Conservation (phyloP, 2,797 vertebrate species). For the Periparus ater region DNA sequence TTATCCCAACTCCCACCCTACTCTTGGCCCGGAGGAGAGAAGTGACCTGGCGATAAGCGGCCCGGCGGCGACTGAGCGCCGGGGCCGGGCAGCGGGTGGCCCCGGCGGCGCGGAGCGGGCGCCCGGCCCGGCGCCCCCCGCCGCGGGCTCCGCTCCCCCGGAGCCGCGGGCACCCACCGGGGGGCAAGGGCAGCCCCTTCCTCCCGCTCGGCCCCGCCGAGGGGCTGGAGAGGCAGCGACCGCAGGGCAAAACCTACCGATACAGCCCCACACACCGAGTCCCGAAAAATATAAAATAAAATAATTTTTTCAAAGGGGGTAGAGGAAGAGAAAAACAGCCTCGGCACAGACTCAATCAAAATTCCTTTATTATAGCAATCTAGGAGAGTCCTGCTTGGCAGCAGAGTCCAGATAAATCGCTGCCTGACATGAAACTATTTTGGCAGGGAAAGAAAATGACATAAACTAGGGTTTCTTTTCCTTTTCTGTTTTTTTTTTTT, state of each 20-base stretch:
- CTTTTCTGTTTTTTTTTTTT: accelerated
- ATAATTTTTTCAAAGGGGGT: accelerated
- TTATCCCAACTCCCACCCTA: not conserved
- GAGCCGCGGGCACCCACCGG: not conserved
- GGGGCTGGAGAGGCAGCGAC: not conserved
- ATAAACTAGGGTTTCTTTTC: not conserved
- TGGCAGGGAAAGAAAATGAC: not conserved
- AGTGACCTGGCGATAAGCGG: not conserved
- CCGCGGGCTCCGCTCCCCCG: not conserved
- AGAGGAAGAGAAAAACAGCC: not conserved
- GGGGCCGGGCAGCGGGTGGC: not conserved
- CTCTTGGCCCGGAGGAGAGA: not conserved
- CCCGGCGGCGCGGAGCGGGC: not conserved
- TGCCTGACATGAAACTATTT: not conserved
- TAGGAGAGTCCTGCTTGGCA: not conserved
- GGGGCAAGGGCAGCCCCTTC: not conserved
- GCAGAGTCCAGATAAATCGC: not conserved
- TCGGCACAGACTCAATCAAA: not conserved
- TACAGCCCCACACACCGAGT: accelerated
- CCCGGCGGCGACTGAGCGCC: not conserved
- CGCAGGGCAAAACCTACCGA: too few species aligned
- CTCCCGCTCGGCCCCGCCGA: not conserved
- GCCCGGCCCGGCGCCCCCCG: not conserved
- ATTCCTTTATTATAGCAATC: not conserved
- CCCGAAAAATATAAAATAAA: not conserved